Evolutionary conservation across 2,797 vertebrate genomes (phyloP).

Genomic region (Rhinatrema bivittatum): DNA sequence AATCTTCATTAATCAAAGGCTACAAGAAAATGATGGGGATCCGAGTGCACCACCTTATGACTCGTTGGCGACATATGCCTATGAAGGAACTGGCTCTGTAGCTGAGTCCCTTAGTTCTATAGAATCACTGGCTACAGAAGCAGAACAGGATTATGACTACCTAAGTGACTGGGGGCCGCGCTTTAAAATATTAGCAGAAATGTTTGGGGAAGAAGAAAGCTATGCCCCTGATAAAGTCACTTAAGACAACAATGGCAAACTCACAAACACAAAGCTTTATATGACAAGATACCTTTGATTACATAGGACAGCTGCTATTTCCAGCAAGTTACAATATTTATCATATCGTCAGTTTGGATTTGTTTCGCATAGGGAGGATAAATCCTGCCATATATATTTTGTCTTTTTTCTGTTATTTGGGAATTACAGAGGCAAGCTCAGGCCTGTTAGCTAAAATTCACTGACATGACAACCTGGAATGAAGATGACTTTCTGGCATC

Average conservation of each 20-base stretch:
- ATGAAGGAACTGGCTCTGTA: slow-evolving; percentile 85
- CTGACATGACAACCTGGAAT: slow-evolving; percentile 39
- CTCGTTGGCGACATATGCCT: slow-evolving; percentile 91
- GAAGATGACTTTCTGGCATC: slow-evolving; percentile 57
- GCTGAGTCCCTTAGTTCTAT: slow-evolving; percentile 94
- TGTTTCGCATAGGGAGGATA: slow-evolving; percentile 30
- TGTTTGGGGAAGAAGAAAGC: slow-evolving; percentile 82
- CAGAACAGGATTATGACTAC: slow-evolving; percentile 87
- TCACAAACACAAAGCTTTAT: slow-evolving; percentile 46
- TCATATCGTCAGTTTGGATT: slow-evolving; percentile 46
- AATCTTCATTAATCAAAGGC: slow-evolving; percentile 85
- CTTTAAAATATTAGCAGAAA: slow-evolving; percentile 90
- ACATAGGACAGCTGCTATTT: slow-evolving; percentile 38
- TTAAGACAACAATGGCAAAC: slow-evolving; percentile 33
- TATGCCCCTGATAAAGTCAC: slow-evolving; percentile 60
- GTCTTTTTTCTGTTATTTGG: slow-evolving; percentile 47
- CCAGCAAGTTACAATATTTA: slow-evolving; percentile 52
- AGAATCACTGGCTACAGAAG: slow-evolving; percentile 71
- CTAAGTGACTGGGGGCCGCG: slow-evolving; percentile 92
- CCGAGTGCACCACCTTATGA: slow-evolving; percentile 86
- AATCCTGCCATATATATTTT: slow-evolving; percentile 28
- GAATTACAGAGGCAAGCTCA: slow-evolving; percentile 58
- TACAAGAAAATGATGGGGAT: slow-evolving; percentile 83
- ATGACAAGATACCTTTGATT: slow-evolving; percentile 35
- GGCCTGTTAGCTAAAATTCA: slow-evolving; percentile 49